These are phyloP conservation scores for Bombus waltoni DNA, from an alignment of 1,140 invertebrate species.

Conservation along the genomic window DNA sequence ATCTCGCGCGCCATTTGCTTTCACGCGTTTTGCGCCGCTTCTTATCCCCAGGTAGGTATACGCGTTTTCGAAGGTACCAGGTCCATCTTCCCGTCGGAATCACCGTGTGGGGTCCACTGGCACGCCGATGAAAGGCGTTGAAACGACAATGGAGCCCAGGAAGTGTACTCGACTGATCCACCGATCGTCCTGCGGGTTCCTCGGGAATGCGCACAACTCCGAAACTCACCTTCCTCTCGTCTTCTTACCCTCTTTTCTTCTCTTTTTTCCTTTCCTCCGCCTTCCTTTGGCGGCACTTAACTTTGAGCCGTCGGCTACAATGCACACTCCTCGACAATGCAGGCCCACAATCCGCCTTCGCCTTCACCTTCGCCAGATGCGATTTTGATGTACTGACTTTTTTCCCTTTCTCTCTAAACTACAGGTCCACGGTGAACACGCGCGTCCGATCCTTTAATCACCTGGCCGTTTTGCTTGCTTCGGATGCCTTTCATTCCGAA, in stretches of 20 bases:
- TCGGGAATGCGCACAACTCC: slow-evolving; percentile 61
- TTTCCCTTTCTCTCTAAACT: slow-evolving; percentile 30
- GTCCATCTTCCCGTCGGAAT: slow-evolving; percentile 60
- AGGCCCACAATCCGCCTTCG: slow-evolving; percentile 43
- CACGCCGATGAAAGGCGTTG: slow-evolving; percentile 71
- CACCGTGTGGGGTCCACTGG: slow-evolving; percentile 77
- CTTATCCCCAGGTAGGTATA: slow-evolving; percentile 67
- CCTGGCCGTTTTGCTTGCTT: neutral
- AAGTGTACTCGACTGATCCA: slow-evolving; percentile 78
- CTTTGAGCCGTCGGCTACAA: slow-evolving; percentile 69
- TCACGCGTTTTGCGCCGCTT: slow-evolving; percentile 71
- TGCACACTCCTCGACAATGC: slow-evolving; percentile 63
- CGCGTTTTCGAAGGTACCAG: slow-evolving; percentile 36
- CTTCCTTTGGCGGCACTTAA: slow-evolving; percentile 72
- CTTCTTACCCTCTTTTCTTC: slow-evolving; percentile 36
- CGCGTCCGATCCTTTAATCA: slow-evolving; percentile 30
- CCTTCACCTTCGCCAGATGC: slow-evolving; percentile 63
- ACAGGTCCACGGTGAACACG: neutral
- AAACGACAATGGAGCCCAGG: slow-evolving; percentile 76
- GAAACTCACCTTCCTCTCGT: slow-evolving; percentile 47
- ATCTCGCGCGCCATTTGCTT: slow-evolving; percentile 68
- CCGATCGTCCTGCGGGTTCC: slow-evolving; percentile 65
- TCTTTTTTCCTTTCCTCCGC: slow-evolving; percentile 35
- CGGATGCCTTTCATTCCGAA: neutral
- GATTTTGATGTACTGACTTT: slow-evolving; percentile 75